Evolutionary conservation across 2,888 invertebrate species (phyloP).

Genomic region (Escarpia spicata): DNA sequence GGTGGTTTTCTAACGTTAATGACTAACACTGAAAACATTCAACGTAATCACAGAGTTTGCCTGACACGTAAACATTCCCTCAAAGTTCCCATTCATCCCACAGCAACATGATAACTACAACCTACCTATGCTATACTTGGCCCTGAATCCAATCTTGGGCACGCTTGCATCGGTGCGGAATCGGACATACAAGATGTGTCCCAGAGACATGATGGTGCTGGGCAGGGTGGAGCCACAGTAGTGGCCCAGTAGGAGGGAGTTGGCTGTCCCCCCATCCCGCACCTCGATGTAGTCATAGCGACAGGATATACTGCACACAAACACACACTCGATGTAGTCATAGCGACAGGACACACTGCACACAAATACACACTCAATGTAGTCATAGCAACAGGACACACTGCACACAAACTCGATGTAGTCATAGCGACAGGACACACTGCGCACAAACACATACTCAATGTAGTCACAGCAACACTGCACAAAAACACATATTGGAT

Average conservation of each 20-base stretch:
- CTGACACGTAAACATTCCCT: too few species aligned
- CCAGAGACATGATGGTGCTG: slow-evolving; percentile 86
- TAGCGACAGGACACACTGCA: neutral
- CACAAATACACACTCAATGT: neutral
- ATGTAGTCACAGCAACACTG: too few species aligned
- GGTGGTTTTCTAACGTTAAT: neutral
- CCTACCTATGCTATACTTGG: slow-evolving; percentile 71
- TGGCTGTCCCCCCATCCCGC: slow-evolving; percentile 84
- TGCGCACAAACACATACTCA: too few species aligned
- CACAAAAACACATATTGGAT: too few species aligned
- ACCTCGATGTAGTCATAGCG: slow-evolving; percentile 95
- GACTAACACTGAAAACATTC: neutral
- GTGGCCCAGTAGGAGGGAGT: slow-evolving; percentile 78
- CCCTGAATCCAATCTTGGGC: slow-evolving; percentile 72
- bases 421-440: too few species aligned
- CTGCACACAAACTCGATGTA: too few species aligned
- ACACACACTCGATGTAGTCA: neutral
- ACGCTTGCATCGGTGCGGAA: slow-evolving; percentile 95
- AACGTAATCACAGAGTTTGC: neutral
- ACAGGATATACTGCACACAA: slow-evolving; percentile 69
- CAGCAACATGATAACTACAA: neutral
- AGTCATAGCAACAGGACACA: too few species aligned
- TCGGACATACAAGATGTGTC: slow-evolving; percentile 88
- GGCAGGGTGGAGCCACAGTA: slow-evolving; percentile 94
- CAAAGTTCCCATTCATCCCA: neutral